phyloP scores from a whole-genome alignment of 2,888 invertebrate species.

The Eupithecia vulgata region DNA sequence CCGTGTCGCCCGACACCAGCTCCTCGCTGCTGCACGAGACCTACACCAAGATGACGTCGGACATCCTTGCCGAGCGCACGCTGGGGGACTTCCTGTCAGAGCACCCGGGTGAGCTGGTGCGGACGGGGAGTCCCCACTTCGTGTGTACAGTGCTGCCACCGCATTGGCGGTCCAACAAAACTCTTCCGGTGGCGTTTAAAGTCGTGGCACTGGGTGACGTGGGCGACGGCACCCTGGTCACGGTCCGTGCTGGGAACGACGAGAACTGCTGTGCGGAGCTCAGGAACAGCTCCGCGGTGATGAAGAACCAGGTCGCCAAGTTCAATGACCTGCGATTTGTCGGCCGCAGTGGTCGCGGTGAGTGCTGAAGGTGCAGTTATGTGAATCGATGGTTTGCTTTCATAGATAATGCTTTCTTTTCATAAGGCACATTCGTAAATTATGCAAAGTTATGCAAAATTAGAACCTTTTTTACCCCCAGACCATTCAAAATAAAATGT shows the following conservation, averaged over 20 bases:
- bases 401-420: not conserved
- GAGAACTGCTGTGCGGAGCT: slow-evolving; percentile 98
- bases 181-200: slow-evolving; percentile 98
- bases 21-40: slow-evolving; percentile 90
- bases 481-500: not conserved
- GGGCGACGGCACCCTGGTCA: slow-evolving; percentile 97
- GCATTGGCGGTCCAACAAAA: slow-evolving; percentile 99
- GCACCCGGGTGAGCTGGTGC: slow-evolving; percentile 95
- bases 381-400: slow-evolving; percentile 55
- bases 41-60: slow-evolving; percentile 95
- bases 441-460: not conserved
- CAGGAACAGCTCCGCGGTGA: slow-evolving; percentile 96
- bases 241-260: slow-evolving; percentile 98
- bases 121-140: slow-evolving; percentile 96
- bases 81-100: slow-evolving; percentile 94
- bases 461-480: not conserved
- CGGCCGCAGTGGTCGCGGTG: slow-evolving; percentile 99
- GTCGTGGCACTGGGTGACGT: slow-evolving; percentile 97
- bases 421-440: not conserved
- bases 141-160: slow-evolving; percentile 97
- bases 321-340: slow-evolving; percentile 99
- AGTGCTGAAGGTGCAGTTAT: slow-evolving; percentile 85
- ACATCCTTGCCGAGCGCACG: slow-evolving; percentile 94
- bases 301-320: slow-evolving; percentile 99
- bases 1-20: slow-evolving; percentile 88